phyloP scores from a whole-genome alignment of 1,140 invertebrate genomes.

The Macrostomum lignano region DNA sequence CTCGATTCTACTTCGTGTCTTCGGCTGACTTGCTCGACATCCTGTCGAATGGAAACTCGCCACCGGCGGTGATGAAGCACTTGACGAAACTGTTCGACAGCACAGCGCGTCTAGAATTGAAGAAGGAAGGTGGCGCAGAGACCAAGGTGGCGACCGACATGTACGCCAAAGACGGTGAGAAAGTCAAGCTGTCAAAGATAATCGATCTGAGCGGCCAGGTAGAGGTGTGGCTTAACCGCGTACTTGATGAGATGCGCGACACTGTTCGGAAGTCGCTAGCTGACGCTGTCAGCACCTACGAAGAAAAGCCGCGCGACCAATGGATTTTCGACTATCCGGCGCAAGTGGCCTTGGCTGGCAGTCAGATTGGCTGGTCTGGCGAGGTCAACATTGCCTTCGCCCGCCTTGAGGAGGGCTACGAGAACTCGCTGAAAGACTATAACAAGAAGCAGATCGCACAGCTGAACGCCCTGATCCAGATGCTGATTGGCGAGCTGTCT shows the following conservation, averaged over 20 bases:
- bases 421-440: constrained; percentile 79
- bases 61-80: constrained; percentile 19
- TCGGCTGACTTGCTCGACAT: constrained; percentile 82
- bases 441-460: constrained; percentile 74
- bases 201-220: constrained; percentile 55
- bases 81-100: constrained; percentile 5
- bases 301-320: constrained; percentile 69
- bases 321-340: constrained; percentile 84
- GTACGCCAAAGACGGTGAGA: constrained; percentile 77
- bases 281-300: constrained; percentile 57
- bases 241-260: constrained; percentile 49
- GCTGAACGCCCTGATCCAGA: constrained; percentile 55
- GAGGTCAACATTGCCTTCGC: constrained; percentile 66
- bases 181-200: constrained; percentile 45
- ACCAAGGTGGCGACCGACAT: constrained; percentile 35
- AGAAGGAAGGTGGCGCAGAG: no score
- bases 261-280: constrained; percentile 50
- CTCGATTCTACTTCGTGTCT: constrained; percentile 75
- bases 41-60: constrained; percentile 74
- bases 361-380: constrained; percentile 87
- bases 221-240: constrained; percentile 61
- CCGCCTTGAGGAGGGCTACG: constrained; percentile 65
- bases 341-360: constrained; percentile 50
- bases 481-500: constrained; percentile 55
- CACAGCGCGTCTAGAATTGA: constrained; percentile 1